phyloP scores from a whole-genome alignment of 53 echinoderm and acorn worm species.

The Temnopleurus reevesii region DNA sequence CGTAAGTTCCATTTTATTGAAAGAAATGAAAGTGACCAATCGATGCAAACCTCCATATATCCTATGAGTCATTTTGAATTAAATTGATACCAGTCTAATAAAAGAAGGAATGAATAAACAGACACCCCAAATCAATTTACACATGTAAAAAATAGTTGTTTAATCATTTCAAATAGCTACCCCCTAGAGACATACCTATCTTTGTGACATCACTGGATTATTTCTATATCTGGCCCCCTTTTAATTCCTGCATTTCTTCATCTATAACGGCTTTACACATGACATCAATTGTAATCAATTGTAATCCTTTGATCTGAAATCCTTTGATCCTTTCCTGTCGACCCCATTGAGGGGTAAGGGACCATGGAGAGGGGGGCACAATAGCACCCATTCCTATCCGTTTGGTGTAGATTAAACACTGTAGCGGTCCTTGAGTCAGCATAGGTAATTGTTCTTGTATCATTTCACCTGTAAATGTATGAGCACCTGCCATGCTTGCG shows the following conservation, averaged over 20 bases:
- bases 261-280: background rate
- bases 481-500: background rate
- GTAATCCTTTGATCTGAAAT: background rate
- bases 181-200: background rate
- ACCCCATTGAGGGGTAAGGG: constrained; percentile 8
- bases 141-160: no score
- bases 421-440: background rate
- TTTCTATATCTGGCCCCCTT: background rate
- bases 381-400: constrained; percentile 16
- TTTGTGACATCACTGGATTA: background rate
- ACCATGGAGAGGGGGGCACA: constrained; percentile 32
- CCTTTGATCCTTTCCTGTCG: constrained; percentile 25
- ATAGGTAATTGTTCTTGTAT: background rate
- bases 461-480: background rate
- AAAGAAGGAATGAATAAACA: no score
- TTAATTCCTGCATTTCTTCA: background rate
- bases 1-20: no score
- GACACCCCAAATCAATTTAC: no score
- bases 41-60: no score
- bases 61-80: no score
- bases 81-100: no score
- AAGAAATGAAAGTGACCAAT: no score
- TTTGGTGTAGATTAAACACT: background rate
- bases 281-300: background rate
- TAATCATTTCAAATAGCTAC: no score